Conservation (phyloP, 2,113 vertebrate species). For the Balaeniceps rex region DNA sequence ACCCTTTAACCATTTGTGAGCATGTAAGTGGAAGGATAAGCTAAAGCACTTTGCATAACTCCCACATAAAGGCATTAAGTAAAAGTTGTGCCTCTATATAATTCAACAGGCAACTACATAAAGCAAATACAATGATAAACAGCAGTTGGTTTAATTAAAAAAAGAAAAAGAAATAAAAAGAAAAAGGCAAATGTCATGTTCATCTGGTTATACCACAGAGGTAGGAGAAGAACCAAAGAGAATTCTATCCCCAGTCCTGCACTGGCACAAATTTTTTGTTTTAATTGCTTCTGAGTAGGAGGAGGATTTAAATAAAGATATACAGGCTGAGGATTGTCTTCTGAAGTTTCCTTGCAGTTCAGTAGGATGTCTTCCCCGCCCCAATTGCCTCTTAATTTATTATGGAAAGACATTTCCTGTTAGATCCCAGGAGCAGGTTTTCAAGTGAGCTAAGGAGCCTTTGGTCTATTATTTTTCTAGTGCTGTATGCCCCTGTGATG, state of each 20-base stretch:
- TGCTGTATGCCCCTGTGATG: not conserved
- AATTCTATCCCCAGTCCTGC: not conserved
- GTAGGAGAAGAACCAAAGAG: not conserved
- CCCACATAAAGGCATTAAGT: not conserved
- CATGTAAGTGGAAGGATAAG: not conserved
- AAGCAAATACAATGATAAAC: not conserved
- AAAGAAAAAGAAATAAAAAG: too few relatives aligned
- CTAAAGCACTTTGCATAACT: not conserved
- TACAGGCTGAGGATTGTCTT: not conserved
- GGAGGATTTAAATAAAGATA: not conserved
- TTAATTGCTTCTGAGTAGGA: not conserved
- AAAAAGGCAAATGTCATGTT: not conserved
- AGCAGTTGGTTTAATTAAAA: not conserved
- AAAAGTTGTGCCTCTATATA: not conserved
- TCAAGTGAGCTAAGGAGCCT: not conserved
- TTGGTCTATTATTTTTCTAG: not conserved
- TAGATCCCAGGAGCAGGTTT: not conserved
- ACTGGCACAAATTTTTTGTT: not conserved
- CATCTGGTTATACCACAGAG: not conserved
- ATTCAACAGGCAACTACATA: not conserved
- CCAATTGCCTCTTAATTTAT: not conserved
- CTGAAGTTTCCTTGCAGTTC: not conserved
- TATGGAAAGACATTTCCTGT: not conserved
- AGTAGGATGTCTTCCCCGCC: not conserved
- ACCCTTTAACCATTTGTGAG: not conserved